Evolutionary conservation across 2,113 vertebrate species (phyloP), one percentile per base, ranked within the genome.

Genomic region (Podilymbus podiceps): DNA sequence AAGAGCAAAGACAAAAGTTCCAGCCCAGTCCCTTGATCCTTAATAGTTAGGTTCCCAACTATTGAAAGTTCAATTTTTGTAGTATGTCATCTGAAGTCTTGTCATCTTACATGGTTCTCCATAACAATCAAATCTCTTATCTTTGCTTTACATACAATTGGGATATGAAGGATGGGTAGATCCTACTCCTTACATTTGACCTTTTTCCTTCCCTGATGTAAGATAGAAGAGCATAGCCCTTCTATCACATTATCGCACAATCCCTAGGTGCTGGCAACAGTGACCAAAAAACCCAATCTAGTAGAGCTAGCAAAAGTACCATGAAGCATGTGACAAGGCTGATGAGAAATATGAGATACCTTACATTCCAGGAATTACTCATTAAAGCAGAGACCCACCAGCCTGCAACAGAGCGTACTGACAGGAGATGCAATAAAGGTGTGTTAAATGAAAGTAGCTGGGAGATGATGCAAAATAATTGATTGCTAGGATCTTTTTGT

Each of bases 201-300:
- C 3, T 46, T 12, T 78, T 83, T 62, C 10, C 24, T 21, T 74
- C 11, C 6, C 24, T 52, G 27, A 12, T 5, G 1, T 44, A 12
- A 73, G 22, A 53, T 14, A 9, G 25, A 21, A 63, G 18, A 63
- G 13, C 25, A 33, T 17, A 52, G 20, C 12, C 23, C 7, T 72
- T 60, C 15, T 56, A 11, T 31, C 1, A 1, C 9, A 9, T 28
- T 58, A 28, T 8, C 53, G 19, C 1, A 3, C 21, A n/a, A 42
- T 59, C 44, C 23, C 63, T 63, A 35, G 28, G 9, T 42, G 63
- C 5, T 8, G 58, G 22, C 10, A 28, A 3, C 9, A 24, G 6
- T 52, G 27, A 78, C 9, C 55, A 42, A 82, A 72, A 38, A 27
- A 5, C 0, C 0, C 1, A 27, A 4, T 68, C 30, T 60, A 25